Evolutionary conservation across 37 sponge, comb jelly and placozoan genomes (phyloP), one percentile per base, ranked within the genome.

Genomic region (Aphrocallistes beatrix): DNA sequence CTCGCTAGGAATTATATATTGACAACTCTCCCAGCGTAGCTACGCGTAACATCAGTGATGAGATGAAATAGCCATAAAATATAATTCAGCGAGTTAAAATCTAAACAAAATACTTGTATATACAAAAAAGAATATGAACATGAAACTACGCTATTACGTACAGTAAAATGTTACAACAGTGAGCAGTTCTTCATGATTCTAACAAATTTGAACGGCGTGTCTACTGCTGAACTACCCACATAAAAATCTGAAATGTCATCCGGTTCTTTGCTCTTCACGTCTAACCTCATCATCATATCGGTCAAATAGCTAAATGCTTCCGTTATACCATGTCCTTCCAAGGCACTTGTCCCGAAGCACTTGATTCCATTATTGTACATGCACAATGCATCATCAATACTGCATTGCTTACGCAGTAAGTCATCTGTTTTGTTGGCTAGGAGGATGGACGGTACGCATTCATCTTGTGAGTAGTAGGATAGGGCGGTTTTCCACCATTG

Each of bases 291-390:
- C 75, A 60, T 60, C n/a, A 25, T 30, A 60, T 60, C 75, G 10
- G 75, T 30, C 3, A 60, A 30, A 13, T 32, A 13, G 6, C n/a
- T 1, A 1, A 60, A 60, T 19, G 75, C 75, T 13, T 60, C 75
- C 10, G 34, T 60, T 60, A 60, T 32, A 6, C 75, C 75, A 60
- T 3, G 8, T 1, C 75, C 75, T 13, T 21, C 25, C 34, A 60
- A 60, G 3, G 75, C 75, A 60, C 75, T 60, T 6, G 75, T 60
- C n/a, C 3, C 75, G 21, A 60, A 60, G n/a, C 75, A 60, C n/a
- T 60, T 60, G n/a, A 32, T 25, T 6, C 75, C 75, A 60, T 60
- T 60, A n/a, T n/a, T n/a, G n/a, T 60, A 60, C 75, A 60, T 60
- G 34, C n/a, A 8, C n/a, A 32, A 6, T 13, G 34, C 75, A 32